Conservation (phyloP, 2,113 vertebrate species). For the Felis chaus region DNA sequence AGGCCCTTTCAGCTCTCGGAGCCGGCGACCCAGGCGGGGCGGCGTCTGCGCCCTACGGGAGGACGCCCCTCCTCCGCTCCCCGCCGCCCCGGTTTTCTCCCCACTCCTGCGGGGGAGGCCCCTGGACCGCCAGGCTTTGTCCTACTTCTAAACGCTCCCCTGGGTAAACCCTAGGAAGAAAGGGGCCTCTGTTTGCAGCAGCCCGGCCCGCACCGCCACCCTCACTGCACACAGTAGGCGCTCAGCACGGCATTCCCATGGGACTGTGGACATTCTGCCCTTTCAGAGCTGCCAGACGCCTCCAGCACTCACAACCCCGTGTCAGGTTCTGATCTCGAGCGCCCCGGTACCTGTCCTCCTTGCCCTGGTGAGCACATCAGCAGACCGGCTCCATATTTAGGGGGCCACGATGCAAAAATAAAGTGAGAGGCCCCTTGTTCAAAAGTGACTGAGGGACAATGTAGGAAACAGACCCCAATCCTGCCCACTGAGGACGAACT, state of each 20-base stretch:
- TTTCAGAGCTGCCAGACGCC: neutral
- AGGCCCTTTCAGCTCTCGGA: conserved; percentile 47
- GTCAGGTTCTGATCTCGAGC: neutral
- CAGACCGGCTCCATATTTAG: neutral
- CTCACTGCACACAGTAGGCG: neutral
- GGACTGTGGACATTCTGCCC: neutral
- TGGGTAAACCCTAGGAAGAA: conserved; percentile 6
- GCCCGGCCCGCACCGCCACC: neutral
- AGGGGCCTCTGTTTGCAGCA: neutral
- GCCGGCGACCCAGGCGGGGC: neutral
- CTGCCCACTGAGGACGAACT: neutral
- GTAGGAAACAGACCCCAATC: neutral
- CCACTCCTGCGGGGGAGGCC: neutral
- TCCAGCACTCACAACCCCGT: neutral
- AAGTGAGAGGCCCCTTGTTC: neutral
- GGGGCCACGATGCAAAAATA: neutral
- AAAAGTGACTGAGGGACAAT: neutral
- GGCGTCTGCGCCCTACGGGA: neutral
- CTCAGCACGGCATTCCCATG: neutral
- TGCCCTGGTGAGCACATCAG: neutral
- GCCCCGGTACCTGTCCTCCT: neutral
- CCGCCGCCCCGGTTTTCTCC: neutral
- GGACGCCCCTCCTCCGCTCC: neutral
- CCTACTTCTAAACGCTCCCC: neutral
- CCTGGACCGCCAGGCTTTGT: conserved; percentile 3